Evolutionary conservation across 2,888 invertebrate species (phyloP), one percentile per base, ranked within the genome.

Genomic region (Epinotia bilunana): DNA sequence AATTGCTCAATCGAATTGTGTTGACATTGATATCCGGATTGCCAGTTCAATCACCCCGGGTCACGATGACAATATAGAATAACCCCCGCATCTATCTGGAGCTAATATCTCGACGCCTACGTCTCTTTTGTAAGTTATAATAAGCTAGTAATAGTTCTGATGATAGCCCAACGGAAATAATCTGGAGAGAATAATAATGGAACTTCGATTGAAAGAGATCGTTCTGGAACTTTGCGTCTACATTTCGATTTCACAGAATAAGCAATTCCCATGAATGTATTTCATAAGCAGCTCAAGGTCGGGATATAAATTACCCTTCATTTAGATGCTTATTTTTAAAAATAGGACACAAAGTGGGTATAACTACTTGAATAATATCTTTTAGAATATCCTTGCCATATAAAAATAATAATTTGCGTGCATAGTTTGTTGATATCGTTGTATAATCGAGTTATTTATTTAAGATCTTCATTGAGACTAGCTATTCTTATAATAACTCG

Each of bases 91-190:
- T 79, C 80, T 82, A 83, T 85, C 82, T 80, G 78, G 84, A 87
- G 84, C 86, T 84, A 83, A 82, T 82, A 89, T 87, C 85, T 84
- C 88, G 84, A 89, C 91, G 88, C 91, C 91, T 89, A 91, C 92
- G 83, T 79, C 71, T 69, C 78, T 80, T 39, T 86, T 87, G 85
- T 87, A 79, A 82, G 81, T 77, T 76, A 79, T 75, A 72, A 75
- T 75, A 75, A 72, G 71, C 61, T 60, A 65, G 74, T 71, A 75
- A 75, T 75, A 57, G 75, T 62, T 67, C 12, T 28, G 61, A 75
- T 71, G 58, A 74, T 65, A 65, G 64, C 20, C 58, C 62, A 69
- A 71, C 60, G 64, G 70, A 71, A 74, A 74, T 74, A 58, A 71
- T 64, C 64, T 60, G 20, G 46, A 58, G 20, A 39, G 63, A 69